Percentiles rank a stretch among this genome's conserved stretches.
Conservation (phyloP, 2,797 vertebrate genomes). For the Prunella strophiata region DNA sequence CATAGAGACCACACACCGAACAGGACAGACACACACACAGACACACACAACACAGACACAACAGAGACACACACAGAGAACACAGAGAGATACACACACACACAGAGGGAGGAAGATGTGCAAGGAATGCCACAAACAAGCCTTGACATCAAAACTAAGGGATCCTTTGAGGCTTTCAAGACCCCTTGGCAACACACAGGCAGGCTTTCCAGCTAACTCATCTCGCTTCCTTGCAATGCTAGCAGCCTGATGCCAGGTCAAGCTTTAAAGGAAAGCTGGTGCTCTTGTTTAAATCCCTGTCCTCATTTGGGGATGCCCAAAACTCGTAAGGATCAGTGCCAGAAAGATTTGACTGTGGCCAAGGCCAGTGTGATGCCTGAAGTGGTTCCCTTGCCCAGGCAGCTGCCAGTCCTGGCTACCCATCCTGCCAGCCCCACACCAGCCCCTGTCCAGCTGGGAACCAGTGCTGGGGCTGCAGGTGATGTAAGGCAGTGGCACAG, state of each 20-base stretch:
- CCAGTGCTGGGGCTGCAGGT: neutral
- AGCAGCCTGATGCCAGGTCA: conserved; percentile 51
- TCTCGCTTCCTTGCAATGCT: conserved; percentile 26
- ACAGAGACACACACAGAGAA: too few species aligned
- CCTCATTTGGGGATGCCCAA: conserved; percentile 34
- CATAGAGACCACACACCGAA: too few species aligned
- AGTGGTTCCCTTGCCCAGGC: neutral
- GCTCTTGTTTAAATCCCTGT: conserved; percentile 21
- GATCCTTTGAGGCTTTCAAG: conserved; percentile 47
- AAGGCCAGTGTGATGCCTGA: neutral
- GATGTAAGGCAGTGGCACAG: neutral
- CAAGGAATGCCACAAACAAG: neutral
- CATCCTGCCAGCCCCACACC: neutral
- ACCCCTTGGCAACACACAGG: conserved; percentile 8
- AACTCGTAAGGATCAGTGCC: neutral
- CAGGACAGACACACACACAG: too few species aligned
- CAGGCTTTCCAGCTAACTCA: conserved; percentile 54
- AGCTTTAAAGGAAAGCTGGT: conserved; percentile 35
- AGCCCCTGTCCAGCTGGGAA: neutral
- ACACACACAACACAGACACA: too few species aligned
- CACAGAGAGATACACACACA: neutral
- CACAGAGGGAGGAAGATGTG: neutral
- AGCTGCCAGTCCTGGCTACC: neutral
- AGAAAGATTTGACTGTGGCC: neutral
- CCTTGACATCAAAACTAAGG: conserved; percentile 51